Evolutionary conservation across 2,797 vertebrate genomes (phyloP).

Genomic region (Melanotaenia parkinsoni): DNA sequence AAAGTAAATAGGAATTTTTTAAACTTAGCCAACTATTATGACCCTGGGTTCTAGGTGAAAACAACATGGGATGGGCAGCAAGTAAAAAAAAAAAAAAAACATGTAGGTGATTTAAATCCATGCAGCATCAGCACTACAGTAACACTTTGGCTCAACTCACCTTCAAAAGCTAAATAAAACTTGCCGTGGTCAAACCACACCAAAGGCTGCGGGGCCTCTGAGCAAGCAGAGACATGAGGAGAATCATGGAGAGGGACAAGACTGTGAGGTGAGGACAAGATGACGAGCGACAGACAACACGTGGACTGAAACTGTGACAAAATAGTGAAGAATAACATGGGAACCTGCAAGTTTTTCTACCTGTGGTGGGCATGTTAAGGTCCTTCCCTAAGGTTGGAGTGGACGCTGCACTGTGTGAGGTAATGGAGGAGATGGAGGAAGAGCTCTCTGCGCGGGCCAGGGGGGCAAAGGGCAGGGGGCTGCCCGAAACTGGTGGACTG

Average conservation of each 20-base stretch:
- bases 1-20: not conserved
- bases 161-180: slow-evolving; percentile 99
- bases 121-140: slow-evolving; percentile 54
- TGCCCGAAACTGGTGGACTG: slow-evolving; percentile 94
- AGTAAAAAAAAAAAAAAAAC: slow-evolving; percentile 22
- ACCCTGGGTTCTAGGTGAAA: slow-evolving; percentile 23
- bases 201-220: slow-evolving; percentile 96
- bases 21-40: slow-evolving; percentile 10
- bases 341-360: slow-evolving; percentile 50
- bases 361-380: slow-evolving; percentile 78
- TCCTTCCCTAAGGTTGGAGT: slow-evolving; percentile 95
- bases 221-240: slow-evolving; percentile 88
- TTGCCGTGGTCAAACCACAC: slow-evolving; percentile 99
- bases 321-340: not conserved
- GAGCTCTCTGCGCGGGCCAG: slow-evolving; percentile 96
- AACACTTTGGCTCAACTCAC: slow-evolving; percentile 85
- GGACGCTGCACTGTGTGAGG: slow-evolving; percentile 94
- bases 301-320: slow-evolving; percentile 34
- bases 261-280: slow-evolving; percentile 83
- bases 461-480: slow-evolving; percentile 95
- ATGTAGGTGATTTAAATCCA: slow-evolving; percentile 37
- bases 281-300: slow-evolving; percentile 75
- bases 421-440: slow-evolving; percentile 97
- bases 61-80: slow-evolving; percentile 36
- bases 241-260: slow-evolving; percentile 84